phyloP scores from a whole-genome alignment of 2,888 invertebrate genomes.

The Drosophila phalerata region DNA sequence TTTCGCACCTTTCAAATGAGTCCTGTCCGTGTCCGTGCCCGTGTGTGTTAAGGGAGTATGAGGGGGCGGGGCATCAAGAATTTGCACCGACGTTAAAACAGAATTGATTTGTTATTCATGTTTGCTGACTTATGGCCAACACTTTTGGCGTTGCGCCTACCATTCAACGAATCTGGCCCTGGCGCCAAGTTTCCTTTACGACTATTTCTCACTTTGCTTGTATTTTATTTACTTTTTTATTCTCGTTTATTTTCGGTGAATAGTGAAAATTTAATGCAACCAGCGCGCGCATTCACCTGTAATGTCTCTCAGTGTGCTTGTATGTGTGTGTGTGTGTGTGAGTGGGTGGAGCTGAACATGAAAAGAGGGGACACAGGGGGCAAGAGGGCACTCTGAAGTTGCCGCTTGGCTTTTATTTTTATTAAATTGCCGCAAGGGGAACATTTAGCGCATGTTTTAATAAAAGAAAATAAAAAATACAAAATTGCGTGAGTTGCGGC shows the following conservation, averaged over 20 bases:
- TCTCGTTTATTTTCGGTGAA: constrained; percentile 40
- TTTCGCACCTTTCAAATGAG: constrained; percentile 64
- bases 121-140: constrained; percentile 83
- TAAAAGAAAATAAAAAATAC: constrained; percentile 44
- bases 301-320: constrained; percentile 4
- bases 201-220: constrained; percentile 48
- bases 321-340: background rate
- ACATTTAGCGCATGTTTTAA: constrained; percentile 78
- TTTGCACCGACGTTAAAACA: constrained; percentile 72
- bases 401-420: constrained; percentile 71
- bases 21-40: constrained; percentile 14
- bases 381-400: constrained; percentile 38
- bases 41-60: constrained; percentile 19
- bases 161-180: constrained; percentile 63
- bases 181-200: constrained; percentile 58
- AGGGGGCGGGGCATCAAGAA: constrained; percentile 52
- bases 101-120: constrained; percentile 84
- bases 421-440: constrained; percentile 79
- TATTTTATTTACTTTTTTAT: constrained; percentile 22
- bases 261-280: constrained; percentile 78
- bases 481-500: constrained; percentile 30
- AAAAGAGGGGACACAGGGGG: background rate
- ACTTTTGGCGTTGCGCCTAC: constrained; percentile 78
- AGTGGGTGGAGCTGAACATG: background rate
- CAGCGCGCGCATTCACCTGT: constrained; percentile 59